phyloP scores from a whole-genome alignment of 1,140 invertebrate genomes.

The Elysia chlorotica region DNA sequence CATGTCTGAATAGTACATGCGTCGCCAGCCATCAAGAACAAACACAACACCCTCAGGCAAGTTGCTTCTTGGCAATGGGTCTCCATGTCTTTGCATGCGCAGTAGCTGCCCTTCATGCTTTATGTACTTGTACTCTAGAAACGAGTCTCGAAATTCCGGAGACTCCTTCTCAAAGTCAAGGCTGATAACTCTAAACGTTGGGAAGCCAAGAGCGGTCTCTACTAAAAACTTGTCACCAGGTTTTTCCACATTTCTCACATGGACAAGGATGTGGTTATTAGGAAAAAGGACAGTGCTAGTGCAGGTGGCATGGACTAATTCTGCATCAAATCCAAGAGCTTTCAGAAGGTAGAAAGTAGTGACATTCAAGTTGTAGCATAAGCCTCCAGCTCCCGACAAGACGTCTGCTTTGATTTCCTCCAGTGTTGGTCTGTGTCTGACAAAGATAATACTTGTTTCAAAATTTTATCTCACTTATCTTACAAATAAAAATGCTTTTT shows the following conservation, averaged over 20 bases:
- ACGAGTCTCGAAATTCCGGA: conserved; percentile 24
- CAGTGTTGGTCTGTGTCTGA: conserved; percentile 23
- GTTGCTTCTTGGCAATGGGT: not conserved
- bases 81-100: conserved; percentile 27
- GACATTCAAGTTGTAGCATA: conserved; percentile 31
- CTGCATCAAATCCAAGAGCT: conserved; percentile 20
- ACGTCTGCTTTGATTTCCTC: conserved; percentile 23
- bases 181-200: conserved; percentile 27
- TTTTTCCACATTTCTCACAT: conserved; percentile 24
- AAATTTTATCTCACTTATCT: too few species aligned
- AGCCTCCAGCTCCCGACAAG: conserved; percentile 21
- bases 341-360: conserved; percentile 25
- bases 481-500: too few species aligned
- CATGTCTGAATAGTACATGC: conserved; percentile 22
- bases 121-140: conserved; percentile 31
- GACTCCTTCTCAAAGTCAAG: conserved; percentile 32
- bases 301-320: conserved; percentile 23
- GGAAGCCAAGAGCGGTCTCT: conserved; percentile 26
- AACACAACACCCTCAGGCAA: conserved; percentile 20
- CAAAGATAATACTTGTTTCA: too few species aligned
- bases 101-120: conserved; percentile 31
- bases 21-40: conserved; percentile 23
- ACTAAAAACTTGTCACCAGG: conserved; percentile 27
- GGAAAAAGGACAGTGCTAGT: conserved; percentile 22
- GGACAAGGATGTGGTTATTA: conserved; percentile 31